Conservation (phyloP, 1,140 invertebrate genomes). For the Zaprionus ghesquierei region DNA sequence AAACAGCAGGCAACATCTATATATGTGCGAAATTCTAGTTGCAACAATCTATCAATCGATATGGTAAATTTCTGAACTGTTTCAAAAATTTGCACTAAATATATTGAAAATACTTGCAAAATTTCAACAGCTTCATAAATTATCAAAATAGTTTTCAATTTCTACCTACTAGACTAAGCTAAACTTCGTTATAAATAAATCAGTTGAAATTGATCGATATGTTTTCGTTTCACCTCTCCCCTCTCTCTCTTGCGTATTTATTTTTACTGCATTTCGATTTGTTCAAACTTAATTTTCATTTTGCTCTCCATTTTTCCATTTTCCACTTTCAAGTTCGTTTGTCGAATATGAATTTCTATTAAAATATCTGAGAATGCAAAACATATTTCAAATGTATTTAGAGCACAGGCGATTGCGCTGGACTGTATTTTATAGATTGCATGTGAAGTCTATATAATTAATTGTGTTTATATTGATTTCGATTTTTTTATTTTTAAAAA, state of each 20-base stretch:
- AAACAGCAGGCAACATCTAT: not conserved
- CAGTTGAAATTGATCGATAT: not conserved
- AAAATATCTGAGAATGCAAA: not conserved
- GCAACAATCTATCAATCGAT: not conserved
- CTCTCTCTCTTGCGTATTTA: too few relatives aligned
- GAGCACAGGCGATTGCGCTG: not conserved
- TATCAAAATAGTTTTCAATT: not conserved
- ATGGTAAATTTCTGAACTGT: not conserved
- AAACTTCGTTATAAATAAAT: not conserved
- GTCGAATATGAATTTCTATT: not conserved
- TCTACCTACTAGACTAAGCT: not conserved
- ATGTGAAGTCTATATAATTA: not conserved
- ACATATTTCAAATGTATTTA: not conserved
- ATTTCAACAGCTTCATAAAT: not conserved
- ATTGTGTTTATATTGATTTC: not conserved
- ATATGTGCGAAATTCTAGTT: not conserved
- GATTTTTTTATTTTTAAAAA: too few relatives aligned
- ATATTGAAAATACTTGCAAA: not conserved
- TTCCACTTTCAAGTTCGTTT: not conserved
- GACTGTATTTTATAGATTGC: too few relatives aligned
- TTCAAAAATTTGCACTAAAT: not conserved
- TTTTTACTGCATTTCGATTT: not conserved
- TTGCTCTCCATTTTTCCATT: not conserved
- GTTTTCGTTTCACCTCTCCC: not conserved
- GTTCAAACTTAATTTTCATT: not conserved